These are phyloP conservation scores for Myiotriccus ornatus DNA, from an alignment of 2,797 vertebrate species.

Conservation along the genomic window DNA sequence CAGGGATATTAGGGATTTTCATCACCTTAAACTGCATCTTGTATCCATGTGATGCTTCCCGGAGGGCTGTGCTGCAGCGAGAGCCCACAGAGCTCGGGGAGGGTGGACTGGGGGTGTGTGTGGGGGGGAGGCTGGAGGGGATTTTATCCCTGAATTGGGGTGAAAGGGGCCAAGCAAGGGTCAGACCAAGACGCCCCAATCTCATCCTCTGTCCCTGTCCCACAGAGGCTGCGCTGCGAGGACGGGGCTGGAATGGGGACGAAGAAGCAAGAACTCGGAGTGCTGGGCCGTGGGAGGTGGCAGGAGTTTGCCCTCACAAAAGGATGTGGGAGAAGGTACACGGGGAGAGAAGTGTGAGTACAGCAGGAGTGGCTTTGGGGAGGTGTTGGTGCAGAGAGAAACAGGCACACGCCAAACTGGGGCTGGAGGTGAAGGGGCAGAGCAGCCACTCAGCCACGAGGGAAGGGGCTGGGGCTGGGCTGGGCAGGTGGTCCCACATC, in stretches of 20 bases:
- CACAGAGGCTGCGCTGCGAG: not conserved
- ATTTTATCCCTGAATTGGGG: not conserved
- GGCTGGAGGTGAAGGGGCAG: not conserved
- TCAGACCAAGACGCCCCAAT: accelerated
- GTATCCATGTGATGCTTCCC: not conserved
- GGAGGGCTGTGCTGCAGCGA: accelerated
- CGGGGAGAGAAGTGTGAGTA: accelerated
- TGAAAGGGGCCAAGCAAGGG: not conserved
- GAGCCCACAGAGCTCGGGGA: not conserved
- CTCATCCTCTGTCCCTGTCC: not conserved
- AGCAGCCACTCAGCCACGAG: not conserved
- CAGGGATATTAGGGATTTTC: not conserved
- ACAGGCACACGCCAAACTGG: accelerated
- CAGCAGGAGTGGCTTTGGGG: not conserved
- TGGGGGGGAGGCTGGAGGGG: not conserved
- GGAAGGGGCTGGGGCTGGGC: not conserved
- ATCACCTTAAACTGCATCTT: not conserved
- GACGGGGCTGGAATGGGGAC: not conserved
- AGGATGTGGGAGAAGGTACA: not conserved
- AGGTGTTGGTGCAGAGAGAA: not conserved
- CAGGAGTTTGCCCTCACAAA: not conserved
- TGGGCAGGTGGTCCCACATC: not conserved
- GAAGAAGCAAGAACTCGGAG: not conserved
- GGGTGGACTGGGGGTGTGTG: accelerated
- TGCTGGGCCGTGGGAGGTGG: not conserved